Conservation (phyloP, 2,797 vertebrate species). For the Hemitrygon akajei region DNA sequence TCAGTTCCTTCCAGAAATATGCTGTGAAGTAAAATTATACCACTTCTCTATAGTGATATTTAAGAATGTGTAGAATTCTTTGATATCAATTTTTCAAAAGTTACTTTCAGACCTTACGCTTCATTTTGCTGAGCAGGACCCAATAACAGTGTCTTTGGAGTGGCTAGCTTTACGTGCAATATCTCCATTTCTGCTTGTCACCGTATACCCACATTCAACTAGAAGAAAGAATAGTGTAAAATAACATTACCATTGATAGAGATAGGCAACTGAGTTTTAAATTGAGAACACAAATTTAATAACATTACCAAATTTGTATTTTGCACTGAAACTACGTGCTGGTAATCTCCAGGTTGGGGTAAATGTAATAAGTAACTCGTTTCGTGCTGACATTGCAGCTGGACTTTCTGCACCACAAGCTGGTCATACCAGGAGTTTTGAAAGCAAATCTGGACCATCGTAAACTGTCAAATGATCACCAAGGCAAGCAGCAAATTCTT, state of each 20-base stretch:
- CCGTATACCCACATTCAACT: constrained; percentile 21
- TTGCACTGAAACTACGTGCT: neutral
- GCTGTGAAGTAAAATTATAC: neutral
- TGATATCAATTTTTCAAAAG: neutral
- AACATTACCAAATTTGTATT: constrained; percentile 26
- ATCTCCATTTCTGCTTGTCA: neutral
- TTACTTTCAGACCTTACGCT: neutral
- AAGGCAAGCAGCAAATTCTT: constrained; percentile 44
- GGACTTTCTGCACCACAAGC: constrained; percentile 30
- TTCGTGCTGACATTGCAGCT: neutral
- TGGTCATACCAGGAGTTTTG: neutral
- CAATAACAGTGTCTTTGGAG: neutral
- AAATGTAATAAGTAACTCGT: neutral
- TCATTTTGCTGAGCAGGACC: neutral
- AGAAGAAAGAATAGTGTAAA: neutral
- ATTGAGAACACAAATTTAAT: neutral
- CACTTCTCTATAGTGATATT: neutral
- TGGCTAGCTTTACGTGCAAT: neutral
- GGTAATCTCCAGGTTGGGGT: neutral
- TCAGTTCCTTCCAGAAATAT: neutral
- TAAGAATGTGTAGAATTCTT: neutral
- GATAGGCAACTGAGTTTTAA: neutral
- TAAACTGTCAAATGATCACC: constrained; percentile 51
- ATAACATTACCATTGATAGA: neutral
- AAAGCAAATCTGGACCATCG: constrained; percentile 45